Conservation (phyloP, 2,797 vertebrate genomes). For the Selene dorsalis region DNA sequence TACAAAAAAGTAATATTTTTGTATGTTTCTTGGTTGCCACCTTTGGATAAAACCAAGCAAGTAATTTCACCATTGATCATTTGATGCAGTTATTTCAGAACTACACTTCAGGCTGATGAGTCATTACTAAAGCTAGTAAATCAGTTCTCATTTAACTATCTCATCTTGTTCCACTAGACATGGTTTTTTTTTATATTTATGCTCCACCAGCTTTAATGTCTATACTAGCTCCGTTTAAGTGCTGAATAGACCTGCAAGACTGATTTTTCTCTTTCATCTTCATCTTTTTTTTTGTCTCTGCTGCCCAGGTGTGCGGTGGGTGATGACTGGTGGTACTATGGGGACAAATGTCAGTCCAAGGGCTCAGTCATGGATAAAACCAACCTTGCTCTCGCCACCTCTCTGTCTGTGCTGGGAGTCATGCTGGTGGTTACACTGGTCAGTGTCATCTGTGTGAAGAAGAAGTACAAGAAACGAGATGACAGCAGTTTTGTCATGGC, state of each 20-base stretch:
- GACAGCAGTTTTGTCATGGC: fast-evolving
- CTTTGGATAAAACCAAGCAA: not conserved
- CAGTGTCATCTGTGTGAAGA: conserved; percentile 85
- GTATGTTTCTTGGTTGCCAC: not conserved
- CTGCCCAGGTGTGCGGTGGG: conserved; percentile 85
- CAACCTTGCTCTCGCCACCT: conserved; percentile 81
- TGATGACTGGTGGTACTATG: conserved; percentile 89
- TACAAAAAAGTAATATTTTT: too few species aligned
- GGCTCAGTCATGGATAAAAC: conserved; percentile 79
- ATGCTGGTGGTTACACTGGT: conserved; percentile 88
- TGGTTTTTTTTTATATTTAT: not conserved
- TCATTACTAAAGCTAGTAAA: not conserved
- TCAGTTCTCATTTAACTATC: not conserved
- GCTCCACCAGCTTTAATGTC: not conserved
- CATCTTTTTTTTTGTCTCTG: not conserved
- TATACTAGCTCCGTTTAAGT: not conserved
- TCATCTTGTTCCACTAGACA: not conserved
- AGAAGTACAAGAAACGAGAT: conserved; percentile 75
- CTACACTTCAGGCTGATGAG: not conserved
- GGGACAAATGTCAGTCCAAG: conserved; percentile 85
- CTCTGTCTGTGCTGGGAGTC: conserved; percentile 82
- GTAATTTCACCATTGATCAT: not conserved
- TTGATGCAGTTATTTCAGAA: not conserved
- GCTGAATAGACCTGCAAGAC: not conserved
- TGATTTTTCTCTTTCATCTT: not conserved